Evolutionary conservation across 1,140 invertebrate genomes (phyloP).

Genomic region (Mactra quadrangularis): DNA sequence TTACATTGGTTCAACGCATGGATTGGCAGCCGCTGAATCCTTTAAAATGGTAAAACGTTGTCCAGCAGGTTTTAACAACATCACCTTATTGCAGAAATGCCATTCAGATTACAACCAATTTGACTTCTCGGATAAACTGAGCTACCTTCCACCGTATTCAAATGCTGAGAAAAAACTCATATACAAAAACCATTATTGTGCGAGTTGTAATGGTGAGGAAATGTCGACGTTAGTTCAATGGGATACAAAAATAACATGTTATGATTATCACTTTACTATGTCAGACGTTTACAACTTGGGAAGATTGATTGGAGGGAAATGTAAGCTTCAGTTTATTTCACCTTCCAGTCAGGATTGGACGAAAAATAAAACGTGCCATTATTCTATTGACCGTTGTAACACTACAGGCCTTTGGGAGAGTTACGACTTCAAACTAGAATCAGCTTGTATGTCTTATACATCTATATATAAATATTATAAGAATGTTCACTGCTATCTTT

Average conservation of each 20-base stretch:
- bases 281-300: background rate
- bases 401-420: background rate
- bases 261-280: background rate
- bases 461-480: slow-evolving; percentile 3
- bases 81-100: background rate
- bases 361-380: background rate
- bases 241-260: background rate
- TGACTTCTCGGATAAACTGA: slow-evolving; percentile 6
- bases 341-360: background rate
- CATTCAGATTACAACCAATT: slow-evolving; percentile 9
- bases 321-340: slow-evolving; percentile 17
- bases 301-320: background rate
- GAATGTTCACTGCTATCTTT: slow-evolving; percentile 35
- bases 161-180: background rate
- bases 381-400: slow-evolving; percentile 1
- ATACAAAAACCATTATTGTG: slow-evolving; percentile 22
- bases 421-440: slow-evolving; percentile 1
- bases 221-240: background rate
- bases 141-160: slow-evolving; percentile 1
- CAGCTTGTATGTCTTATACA: slow-evolving; percentile 15
- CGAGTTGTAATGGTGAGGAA: background rate
- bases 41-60: slow-evolving; percentile 9
- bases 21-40: background rate
- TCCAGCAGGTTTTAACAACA: background rate
- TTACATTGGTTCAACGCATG: background rate